Base-by-base conservation (phyloP, 2,888 invertebrate species). In the Neoaliturus tenellus region DNA sequence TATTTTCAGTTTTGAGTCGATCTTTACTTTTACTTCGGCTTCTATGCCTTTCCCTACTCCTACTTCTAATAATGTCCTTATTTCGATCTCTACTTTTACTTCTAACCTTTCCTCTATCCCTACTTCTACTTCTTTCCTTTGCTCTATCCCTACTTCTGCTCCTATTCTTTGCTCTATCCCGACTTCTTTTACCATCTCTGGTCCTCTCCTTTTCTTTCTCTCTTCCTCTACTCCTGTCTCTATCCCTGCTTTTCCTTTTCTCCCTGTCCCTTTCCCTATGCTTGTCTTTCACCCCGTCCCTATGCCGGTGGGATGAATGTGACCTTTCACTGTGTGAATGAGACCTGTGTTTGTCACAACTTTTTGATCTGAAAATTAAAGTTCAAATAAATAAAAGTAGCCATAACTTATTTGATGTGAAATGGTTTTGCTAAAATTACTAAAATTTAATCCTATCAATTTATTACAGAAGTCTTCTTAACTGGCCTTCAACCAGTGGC, bases 51-150 rank as follows among this genome's bases (percentile, higher is more conserved):
- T 12, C 25, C 23, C 17, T 44, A 78, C 44, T 67, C n/a, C 67
- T 67, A 78, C 87, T 87, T 69, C 89, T 89, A 51, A 25, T 28
- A 2, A 25, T 84, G 55, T 88, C 85, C 85, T 85, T 51, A 85
- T 81, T 5, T 86, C 86, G 31, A 33, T 82, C 58, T 20, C 85
- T 90, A 75, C 87, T 87, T 71, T 89, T 89, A 51, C 48, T 28
- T 10, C 28, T 84, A 55, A 88, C 85, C 85, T 85, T 51, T 84
- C 82, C 5, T 86, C 86, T 55, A 33, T 82, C 58, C 23, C 85
- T 90, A 75, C 87, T 87, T 71, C 89, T 89, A 20, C 88, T 86
- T 69, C 83, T 87, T 1, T 82, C 41, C 48, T 75, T 73, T 5
- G 33, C 35, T 4, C 81, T 12, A 23, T 81, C 81, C 41, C 62